Evolutionary conservation across 1,140 invertebrate genomes (phyloP).

Genomic region (Popillia japonica): DNA sequence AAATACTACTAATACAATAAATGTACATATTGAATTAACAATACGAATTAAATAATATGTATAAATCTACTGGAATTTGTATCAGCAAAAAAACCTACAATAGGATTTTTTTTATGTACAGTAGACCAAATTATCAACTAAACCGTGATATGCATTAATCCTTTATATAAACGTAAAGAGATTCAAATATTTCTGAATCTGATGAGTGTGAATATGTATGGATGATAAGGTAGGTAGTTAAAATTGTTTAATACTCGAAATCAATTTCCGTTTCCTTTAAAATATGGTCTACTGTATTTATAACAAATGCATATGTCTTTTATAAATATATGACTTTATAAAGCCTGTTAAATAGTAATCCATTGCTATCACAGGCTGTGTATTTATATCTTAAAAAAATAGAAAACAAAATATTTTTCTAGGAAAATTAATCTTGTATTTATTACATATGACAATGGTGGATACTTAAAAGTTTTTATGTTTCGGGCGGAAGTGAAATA

Average conservation of each 20-base stretch:
- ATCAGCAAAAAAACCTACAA: not conserved
- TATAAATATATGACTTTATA: conserved; percentile 33
- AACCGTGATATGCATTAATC: too few relatives aligned
- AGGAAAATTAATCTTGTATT: not conserved
- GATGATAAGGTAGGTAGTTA: too few relatives aligned
- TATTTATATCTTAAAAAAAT: conserved; percentile 29
- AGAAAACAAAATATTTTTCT: conserved; percentile 23
- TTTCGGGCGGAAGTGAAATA: conserved; percentile 21
- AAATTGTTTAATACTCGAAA: too few relatives aligned
- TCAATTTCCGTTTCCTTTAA: too few relatives aligned
- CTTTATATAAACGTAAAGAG: too few relatives aligned
- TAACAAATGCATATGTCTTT: conserved; percentile 25
- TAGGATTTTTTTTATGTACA: not conserved
- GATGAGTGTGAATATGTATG: too few relatives aligned
- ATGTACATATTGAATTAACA: not conserved
- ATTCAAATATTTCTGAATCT: too few relatives aligned
- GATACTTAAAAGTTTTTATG: conserved; percentile 1
- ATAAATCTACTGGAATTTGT: not conserved
- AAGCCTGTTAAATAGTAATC: conserved; percentile 8
- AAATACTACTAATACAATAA: not conserved
- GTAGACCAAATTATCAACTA: too few relatives aligned
- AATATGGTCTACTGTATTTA: not conserved
- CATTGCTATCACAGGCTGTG: conserved; percentile 15
- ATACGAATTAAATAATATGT: not conserved
- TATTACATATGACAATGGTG: conserved; percentile 16